Evolutionary conservation across 2,888 invertebrate genomes (phyloP), one percentile per base, ranked within the genome.

Genomic region (Autographa pulchrina): DNA sequence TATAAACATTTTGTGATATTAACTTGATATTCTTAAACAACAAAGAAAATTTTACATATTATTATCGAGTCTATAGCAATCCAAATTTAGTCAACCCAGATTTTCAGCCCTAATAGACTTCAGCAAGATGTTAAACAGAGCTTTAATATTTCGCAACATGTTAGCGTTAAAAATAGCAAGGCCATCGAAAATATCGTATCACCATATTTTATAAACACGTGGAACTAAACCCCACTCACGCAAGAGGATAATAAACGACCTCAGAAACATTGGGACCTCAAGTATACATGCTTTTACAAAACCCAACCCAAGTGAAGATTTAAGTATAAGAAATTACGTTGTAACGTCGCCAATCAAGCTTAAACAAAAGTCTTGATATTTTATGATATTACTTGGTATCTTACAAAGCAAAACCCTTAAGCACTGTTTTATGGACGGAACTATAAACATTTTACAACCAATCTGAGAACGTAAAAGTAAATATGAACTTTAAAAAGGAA

Each of bases 191-290:
- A 82, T 63, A 81, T 73, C 78, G 62, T 72, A 77, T 60, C 52
- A 68, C 59, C 62, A 78, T 83, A 76, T 81, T 82, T 81, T 64
- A 79, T 65, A 66, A 61, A 74, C 76, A 78, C 77, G 80, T 77
- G 75, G 59, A 77, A 61, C 65, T 84, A 77, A 80, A 65, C 68
- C 74, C 70, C 61, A 67, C 68, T 65, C 77, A 58, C 59, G 56
- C 54, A 64, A 66, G 77, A 70, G 74, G 70, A 74, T 85, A 82
- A 88, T 81, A 86, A 85, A 88, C 82, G 85, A 82, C 80, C 80
- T 73, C 64, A 52, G 85, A 81, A 87, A 85, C 85, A 84, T 85
- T 78, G 79, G 78, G 82, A 82, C 54, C 73, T 83, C 85, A 80
- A 83, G 78, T 68, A 59, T 56, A 78, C 78, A 74, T 65, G 74